A percentile compares a stretch with the other conserved stretches of the same genome.
Conservation (phyloP, 2,797 vertebrate genomes). For the Loris lydekkerianus region DNA sequence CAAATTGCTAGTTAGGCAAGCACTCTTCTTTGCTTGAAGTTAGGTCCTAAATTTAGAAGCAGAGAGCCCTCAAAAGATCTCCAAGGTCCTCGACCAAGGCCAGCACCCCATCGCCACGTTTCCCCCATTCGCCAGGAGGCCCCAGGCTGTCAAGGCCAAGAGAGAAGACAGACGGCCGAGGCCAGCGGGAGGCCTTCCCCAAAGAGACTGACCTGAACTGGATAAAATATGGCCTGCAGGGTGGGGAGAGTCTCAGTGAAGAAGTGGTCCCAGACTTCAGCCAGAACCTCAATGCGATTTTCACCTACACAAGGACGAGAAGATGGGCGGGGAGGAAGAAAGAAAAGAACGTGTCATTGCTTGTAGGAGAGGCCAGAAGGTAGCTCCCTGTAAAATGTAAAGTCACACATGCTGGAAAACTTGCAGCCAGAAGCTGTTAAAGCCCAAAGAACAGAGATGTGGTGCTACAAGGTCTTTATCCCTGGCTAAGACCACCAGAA, state of each 20-base stretch:
- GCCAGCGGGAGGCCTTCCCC: neutral
- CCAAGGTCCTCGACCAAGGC: neutral
- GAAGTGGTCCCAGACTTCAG: constrained; percentile 95
- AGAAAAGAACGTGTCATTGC: constrained; percentile 66
- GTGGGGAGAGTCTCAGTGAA: constrained; percentile 97
- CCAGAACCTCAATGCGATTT: constrained; percentile 91
- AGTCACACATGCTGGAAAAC: neutral
- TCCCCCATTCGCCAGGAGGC: neutral
- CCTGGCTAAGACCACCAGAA: neutral
- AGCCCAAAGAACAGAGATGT: neutral
- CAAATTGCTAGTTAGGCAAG: neutral
- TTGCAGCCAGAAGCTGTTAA: neutral
- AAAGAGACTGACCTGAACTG: constrained; percentile 93
- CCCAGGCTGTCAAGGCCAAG: neutral
- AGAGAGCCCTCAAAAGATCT: neutral
- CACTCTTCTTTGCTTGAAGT: neutral
- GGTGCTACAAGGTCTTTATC: neutral
- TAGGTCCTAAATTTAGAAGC: neutral
- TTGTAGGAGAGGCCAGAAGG: neutral
- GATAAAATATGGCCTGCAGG: constrained; percentile 98
- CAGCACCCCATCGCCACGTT: neutral
- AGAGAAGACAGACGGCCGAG: neutral
- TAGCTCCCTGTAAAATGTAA: neutral
- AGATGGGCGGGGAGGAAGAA: constrained; percentile 62
- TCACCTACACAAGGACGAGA: constrained; percentile 89